Evolutionary conservation across 2,113 vertebrate genomes (phyloP).

Genomic region (Bos javanicus): DNA sequence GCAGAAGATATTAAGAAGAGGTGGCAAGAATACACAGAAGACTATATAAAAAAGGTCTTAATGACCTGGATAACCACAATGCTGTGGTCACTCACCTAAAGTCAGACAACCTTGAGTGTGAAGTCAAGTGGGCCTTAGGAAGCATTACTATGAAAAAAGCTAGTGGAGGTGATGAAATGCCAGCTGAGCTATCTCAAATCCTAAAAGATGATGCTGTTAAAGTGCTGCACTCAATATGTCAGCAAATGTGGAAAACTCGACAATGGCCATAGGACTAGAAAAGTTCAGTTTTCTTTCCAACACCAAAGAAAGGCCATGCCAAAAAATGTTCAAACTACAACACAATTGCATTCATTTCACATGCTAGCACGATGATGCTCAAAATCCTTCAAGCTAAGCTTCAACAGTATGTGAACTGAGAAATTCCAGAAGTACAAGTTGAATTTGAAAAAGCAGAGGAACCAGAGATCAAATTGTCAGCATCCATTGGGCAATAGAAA

Average conservation of each 20-base stretch:
- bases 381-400: neutral
- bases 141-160: neutral
- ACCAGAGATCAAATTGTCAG: neutral
- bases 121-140: neutral
- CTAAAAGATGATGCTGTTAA: neutral
- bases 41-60: neutral
- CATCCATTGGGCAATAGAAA: neutral
- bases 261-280: neutral
- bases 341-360: neutral
- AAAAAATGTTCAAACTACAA: neutral
- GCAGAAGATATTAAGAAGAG: neutral
- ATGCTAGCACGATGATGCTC: neutral
- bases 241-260: neutral
- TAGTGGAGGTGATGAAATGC: neutral
- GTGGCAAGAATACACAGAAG: neutral
- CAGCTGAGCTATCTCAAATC: neutral
- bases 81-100: neutral
- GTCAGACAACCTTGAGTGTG: neutral
- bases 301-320: neutral
- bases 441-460: neutral
- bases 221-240: neutral
- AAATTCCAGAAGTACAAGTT: neutral
- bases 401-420: neutral
- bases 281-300: neutral
- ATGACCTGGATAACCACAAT: neutral